Evolutionary conservation across 1,140 invertebrate genomes (phyloP), one percentile per base, ranked within the genome.

Genomic region (Ectropis grisescens): DNA sequence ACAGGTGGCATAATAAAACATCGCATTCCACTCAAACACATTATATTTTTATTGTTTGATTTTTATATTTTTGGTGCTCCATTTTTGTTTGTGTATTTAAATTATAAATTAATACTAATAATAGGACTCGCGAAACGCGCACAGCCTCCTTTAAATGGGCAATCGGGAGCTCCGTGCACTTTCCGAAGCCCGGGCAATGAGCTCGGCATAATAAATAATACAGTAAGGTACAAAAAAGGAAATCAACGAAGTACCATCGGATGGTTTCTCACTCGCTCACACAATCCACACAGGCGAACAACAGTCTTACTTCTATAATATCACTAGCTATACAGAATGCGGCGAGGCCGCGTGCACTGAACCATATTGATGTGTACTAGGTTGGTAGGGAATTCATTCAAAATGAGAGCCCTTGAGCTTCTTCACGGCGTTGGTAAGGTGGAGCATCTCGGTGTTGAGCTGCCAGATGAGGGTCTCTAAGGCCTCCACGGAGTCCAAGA

Each of bases 401-500:
- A 86, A 85, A 16, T 84, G 80, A 37, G 84, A 80, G 57, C 76
- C 65, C 80, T 89, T 90, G 47, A 95, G 86, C 84, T 93, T 94
- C 68, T 87, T 87, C 42, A 95, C 83, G 30, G 93, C 93, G 67
- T 92, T 94, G 60, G 89, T 91, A 22, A 96, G 84, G 58, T 94
- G 92, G 29, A 90, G 85, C 59, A 95, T 87, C 79, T 96, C 93
- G 1, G 91, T 89, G 70, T 93, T 92, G 38, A 96, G 82, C 67
- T 94, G 91, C 36, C 88, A 86, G 15, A 95, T 86, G 39, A 94
- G 80, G 15, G 85, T 88, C 57, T 94, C 92, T 48, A 96, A 81
- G 71, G 92, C 92, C 44, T 93, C 90, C 0, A 95, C 92, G 14
- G 90, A 90, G 79, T 96, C 93, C 13, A 99, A 85, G 1, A 98